A percentile compares a stretch with the other conserved stretches of the same genome.
These are phyloP conservation scores for Montipora foliosa DNA, from an alignment of 64 coral and sea anemone genomes.

Conservation along the genomic window DNA sequence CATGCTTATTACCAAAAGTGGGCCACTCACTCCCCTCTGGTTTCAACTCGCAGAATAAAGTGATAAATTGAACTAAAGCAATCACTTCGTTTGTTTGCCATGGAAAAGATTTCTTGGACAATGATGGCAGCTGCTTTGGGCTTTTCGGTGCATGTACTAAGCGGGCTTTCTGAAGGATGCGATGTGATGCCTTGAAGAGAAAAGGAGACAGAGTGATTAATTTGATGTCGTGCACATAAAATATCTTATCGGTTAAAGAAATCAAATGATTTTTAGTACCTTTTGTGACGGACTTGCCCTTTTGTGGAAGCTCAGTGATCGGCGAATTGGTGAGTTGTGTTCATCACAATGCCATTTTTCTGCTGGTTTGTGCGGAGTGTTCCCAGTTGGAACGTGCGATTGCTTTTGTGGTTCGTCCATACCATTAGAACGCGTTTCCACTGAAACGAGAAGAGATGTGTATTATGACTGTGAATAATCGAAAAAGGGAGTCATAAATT, in stretches of 20 bases:
- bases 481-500: too few relatives aligned
- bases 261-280: background rate
- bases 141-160: background rate
- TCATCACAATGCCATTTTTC: too few relatives aligned
- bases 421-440: too few relatives aligned
- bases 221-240: too few relatives aligned
- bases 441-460: too few relatives aligned
- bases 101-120: background rate
- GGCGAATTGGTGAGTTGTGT: background rate
- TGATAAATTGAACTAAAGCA: constrained; percentile 1
- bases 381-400: too few relatives aligned
- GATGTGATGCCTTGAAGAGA: background rate
- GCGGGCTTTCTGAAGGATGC: background rate
- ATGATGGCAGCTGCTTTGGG: background rate
- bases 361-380: too few relatives aligned
- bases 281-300: background rate
- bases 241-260: background rate
- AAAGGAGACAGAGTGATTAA: too few relatives aligned
- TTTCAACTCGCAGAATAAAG: constrained; percentile 19
- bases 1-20: background rate
- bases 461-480: too few relatives aligned
- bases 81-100: background rate
- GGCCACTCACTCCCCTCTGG: constrained; percentile 36
- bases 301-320: background rate
- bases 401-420: too few relatives aligned